Percentiles rank a stretch among this genome's conserved stretches.
phyloP scores from a whole-genome alignment of 1,140 invertebrate species.

The Physella acuta region DNA sequence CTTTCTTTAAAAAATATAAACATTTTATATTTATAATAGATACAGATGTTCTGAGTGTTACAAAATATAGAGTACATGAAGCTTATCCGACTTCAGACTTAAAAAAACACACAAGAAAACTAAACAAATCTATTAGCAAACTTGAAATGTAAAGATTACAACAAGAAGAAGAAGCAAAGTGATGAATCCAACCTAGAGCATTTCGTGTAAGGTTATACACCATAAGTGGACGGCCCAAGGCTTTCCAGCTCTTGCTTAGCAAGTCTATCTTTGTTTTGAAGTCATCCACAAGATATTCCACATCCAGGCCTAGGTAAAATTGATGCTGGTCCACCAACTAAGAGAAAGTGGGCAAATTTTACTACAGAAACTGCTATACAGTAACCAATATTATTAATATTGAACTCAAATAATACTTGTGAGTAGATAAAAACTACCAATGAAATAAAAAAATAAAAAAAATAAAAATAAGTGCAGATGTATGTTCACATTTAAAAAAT shows the following conservation, averaged over 20 bases:
- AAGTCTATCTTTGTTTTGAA: slow-evolving; percentile 57
- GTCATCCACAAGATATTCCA: slow-evolving; percentile 54
- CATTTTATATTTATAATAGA: no score
- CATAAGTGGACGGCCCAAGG: slow-evolving; percentile 62
- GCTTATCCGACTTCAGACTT: no score
- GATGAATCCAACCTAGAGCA: slow-evolving; percentile 79
- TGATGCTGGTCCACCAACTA: slow-evolving; percentile 69
- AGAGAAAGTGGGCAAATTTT: neutral
- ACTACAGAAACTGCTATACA: no score
- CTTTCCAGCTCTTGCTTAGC: slow-evolving; percentile 59
- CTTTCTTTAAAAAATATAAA: no score
- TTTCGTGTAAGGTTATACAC: slow-evolving; percentile 68
- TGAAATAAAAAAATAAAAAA: neutral
- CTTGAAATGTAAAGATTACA: neutral
- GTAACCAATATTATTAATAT: no score
- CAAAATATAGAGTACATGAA: no score
- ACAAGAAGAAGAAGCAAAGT: neutral
- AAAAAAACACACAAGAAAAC: no score
- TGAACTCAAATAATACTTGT: neutral
- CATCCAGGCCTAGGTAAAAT: slow-evolving; percentile 59
- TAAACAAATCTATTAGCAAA: neutral
- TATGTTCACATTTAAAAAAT: no score
- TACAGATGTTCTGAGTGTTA: no score
- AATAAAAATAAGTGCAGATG: no score
- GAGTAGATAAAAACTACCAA: neutral